Evolutionary conservation across 1,140 invertebrate genomes (phyloP).

Genomic region (Proctacanthus coquilletti): DNA sequence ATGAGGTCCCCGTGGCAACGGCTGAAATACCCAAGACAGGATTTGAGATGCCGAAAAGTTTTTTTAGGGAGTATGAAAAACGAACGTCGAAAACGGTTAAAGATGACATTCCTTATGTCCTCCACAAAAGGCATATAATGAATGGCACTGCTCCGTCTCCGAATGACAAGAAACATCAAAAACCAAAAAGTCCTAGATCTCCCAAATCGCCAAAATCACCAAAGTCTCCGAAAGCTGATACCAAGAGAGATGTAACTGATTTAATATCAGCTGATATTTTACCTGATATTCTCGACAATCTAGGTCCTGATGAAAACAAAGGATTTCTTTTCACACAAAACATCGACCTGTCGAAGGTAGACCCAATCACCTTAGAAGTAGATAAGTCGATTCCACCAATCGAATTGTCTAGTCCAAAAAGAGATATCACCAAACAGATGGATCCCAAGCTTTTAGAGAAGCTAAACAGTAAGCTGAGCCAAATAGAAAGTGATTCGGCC

Average conservation of each 20-base stretch:
- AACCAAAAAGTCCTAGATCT: slow-evolving; percentile 39
- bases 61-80: slow-evolving; percentile 40
- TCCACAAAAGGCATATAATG: slow-evolving; percentile 68
- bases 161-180: slow-evolving; percentile 35
- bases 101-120: slow-evolving; percentile 61
- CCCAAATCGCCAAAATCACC: slow-evolving; percentile 37
- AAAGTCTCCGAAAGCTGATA: slow-evolving; percentile 14
- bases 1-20: slow-evolving; percentile 19
- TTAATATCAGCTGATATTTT: slow-evolving; percentile 16
- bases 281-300: slow-evolving; percentile 26
- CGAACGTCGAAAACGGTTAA: slow-evolving; percentile 24
- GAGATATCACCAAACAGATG: slow-evolving; percentile 46
- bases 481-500: slow-evolving; percentile 53
- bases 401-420: slow-evolving; percentile 45
- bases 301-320: slow-evolving; percentile 26
- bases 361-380: slow-evolving; percentile 48
- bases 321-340: slow-evolving; percentile 53
- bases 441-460: slow-evolving; percentile 47
- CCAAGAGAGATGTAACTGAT: slow-evolving; percentile 13
- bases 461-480: slow-evolving; percentile 51
- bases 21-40: slow-evolving; percentile 33
- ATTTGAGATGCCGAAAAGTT: slow-evolving; percentile 41
- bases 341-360: slow-evolving; percentile 50
- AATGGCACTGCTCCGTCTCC: slow-evolving; percentile 55
- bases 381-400: slow-evolving; percentile 42